Evolutionary conservation across 2,888 invertebrate species (phyloP).

Genomic region (Subacronicta megacephala): DNA sequence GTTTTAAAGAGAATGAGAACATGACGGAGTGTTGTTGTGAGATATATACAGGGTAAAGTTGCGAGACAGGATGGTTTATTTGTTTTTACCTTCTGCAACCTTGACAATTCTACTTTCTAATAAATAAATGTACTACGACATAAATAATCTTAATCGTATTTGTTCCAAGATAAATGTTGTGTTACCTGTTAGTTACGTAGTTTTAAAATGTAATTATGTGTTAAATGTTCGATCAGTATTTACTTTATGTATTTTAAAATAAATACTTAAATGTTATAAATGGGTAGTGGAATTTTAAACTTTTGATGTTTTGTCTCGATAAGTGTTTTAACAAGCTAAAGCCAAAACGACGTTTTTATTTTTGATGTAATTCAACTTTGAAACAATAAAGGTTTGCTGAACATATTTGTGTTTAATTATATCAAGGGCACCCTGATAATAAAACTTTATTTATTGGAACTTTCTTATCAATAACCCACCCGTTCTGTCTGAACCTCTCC

Average conservation of each 20-base stretch:
- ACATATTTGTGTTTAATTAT: conserved; percentile 39
- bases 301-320: conserved; percentile 77
- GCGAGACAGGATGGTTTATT: conserved; percentile 67
- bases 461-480: too few relatives aligned
- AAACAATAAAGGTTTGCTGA: conserved; percentile 79
- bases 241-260: conserved; percentile 76
- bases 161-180: conserved; percentile 79
- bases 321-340: conserved; percentile 70
- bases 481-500: too few relatives aligned
- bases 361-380: conserved; percentile 79
- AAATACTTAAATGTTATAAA: conserved; percentile 76
- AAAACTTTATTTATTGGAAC: too few relatives aligned
- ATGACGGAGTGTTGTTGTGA: conserved; percentile 76
- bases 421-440: neutral
- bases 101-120: conserved; percentile 68
- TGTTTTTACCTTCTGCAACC: conserved; percentile 61
- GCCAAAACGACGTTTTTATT: conserved; percentile 75
- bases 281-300: conserved; percentile 77
- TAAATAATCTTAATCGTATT: conserved; percentile 54
- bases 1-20: conserved; percentile 73
- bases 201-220: conserved; percentile 75
- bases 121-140: conserved; percentile 52
- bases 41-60: conserved; percentile 85
- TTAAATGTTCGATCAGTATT: conserved; percentile 86
- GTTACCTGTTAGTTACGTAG: conserved; percentile 77